Percentiles rank a stretch among this genome's conserved stretches.
These are phyloP conservation scores for Ophthalmolycus amberensis DNA, from an alignment of 2,113 vertebrate genomes.

Conservation along the genomic window DNA sequence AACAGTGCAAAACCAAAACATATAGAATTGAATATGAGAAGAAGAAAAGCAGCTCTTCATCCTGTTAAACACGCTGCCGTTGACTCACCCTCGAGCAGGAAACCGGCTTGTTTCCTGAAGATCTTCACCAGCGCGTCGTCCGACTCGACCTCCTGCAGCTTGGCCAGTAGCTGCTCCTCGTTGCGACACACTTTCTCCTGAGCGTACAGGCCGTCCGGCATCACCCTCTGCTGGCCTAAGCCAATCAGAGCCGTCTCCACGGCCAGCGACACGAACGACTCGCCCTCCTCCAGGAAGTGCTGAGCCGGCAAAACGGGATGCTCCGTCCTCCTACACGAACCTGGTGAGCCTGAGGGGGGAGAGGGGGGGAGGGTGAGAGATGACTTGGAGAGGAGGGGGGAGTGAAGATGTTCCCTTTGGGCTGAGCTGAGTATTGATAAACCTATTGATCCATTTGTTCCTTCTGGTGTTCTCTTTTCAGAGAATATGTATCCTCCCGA, in stretches of 20 bases:
- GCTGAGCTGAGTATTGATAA: constrained; percentile 53
- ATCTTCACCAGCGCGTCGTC: constrained; percentile 93
- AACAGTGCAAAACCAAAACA: neutral
- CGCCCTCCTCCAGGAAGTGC: constrained; percentile 92
- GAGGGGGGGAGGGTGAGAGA: constrained; percentile 1
- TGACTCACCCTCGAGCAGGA: constrained; percentile 93
- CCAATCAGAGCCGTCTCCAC: constrained; percentile 94
- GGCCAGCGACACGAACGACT: constrained; percentile 90
- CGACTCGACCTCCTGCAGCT: constrained; percentile 92
- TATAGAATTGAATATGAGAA: neutral
- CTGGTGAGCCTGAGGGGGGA: constrained; percentile 80
- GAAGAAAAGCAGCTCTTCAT: neutral
- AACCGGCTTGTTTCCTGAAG: constrained; percentile 94
- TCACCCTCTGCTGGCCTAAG: constrained; percentile 94
- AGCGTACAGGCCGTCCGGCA: constrained; percentile 96
- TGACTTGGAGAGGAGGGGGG: neutral
- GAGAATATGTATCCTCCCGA: constrained; percentile 46
- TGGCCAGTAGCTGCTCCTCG: constrained; percentile 94
- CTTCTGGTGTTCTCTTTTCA: constrained; percentile 27
- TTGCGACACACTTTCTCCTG: constrained; percentile 97
- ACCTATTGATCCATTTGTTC: constrained; percentile 67
- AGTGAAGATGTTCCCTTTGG: constrained; percentile 38
- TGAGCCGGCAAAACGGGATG: constrained; percentile 85
- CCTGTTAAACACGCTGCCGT: neutral
- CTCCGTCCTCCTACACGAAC: constrained; percentile 86